Conservation (phyloP, 1,140 invertebrate genomes). For the Drosophila arawakana region DNA sequence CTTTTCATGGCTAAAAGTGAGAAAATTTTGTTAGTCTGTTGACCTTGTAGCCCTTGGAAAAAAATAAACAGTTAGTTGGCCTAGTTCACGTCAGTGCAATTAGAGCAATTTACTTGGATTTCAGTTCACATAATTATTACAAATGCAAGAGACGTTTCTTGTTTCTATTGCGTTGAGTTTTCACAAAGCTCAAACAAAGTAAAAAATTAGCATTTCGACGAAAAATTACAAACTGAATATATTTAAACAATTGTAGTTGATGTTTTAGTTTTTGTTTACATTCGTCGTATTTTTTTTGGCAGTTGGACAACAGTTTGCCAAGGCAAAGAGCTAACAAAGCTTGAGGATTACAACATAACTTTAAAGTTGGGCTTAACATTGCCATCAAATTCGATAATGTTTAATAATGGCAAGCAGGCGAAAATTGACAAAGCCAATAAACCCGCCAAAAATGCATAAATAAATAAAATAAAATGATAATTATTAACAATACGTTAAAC, state of each 20-base stretch:
- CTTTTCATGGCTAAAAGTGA: slow-evolving; percentile 1
- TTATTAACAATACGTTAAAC: slow-evolving; percentile 18
- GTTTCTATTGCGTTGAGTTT: slow-evolving; percentile 7
- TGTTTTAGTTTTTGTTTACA: background rate
- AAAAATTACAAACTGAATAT: slow-evolving; percentile 13
- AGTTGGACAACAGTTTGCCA: slow-evolving; percentile 24
- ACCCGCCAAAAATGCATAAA: slow-evolving; percentile 19
- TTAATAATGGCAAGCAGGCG: slow-evolving; percentile 52
- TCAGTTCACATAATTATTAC: slow-evolving; percentile 41
- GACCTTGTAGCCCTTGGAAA: slow-evolving; percentile 50
- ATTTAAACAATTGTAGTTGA: slow-evolving; percentile 28
- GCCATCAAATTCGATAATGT: slow-evolving; percentile 39
- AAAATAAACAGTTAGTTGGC: slow-evolving; percentile 25
- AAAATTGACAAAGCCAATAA: slow-evolving; percentile 75
- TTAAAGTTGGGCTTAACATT: slow-evolving; percentile 53
- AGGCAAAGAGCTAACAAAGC: slow-evolving; percentile 42
- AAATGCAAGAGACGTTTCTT: slow-evolving; percentile 27
- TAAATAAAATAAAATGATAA: slow-evolving; percentile 11
- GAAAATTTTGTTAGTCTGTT: slow-evolving; percentile 1
- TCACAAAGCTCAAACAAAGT: slow-evolving; percentile 26
- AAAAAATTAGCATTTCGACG: slow-evolving; percentile 45
- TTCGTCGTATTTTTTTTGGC: slow-evolving; percentile 29
- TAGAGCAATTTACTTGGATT: slow-evolving; percentile 56
- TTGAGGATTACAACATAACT: slow-evolving; percentile 56
- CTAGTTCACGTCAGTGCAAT: slow-evolving; percentile 59